phyloP scores from a whole-genome alignment of 2,888 invertebrate species.

The Phalera bucephala region DNA sequence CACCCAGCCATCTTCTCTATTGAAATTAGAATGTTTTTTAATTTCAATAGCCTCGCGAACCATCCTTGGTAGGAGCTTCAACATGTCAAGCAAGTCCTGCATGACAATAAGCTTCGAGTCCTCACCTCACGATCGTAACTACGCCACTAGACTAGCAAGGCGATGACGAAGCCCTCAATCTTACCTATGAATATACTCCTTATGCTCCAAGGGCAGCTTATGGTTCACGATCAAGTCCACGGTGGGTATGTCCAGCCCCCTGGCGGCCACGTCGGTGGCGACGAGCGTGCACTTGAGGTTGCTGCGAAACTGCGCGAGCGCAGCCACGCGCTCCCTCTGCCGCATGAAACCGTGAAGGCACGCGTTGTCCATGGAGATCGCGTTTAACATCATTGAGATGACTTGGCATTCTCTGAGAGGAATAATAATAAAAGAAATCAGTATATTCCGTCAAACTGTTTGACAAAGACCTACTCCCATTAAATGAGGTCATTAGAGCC shows the following conservation, averaged over 20 bases:
- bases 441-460: too few relatives aligned
- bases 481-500: too few relatives aligned
- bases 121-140: too few relatives aligned
- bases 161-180: too few relatives aligned
- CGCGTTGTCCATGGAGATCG: constrained; percentile 94
- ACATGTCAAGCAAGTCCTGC: too few relatives aligned
- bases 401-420: constrained; percentile 93
- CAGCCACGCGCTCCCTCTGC: constrained; percentile 92
- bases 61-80: too few relatives aligned
- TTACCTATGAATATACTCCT: constrained; percentile 96
- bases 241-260: constrained; percentile 98
- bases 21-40: too few relatives aligned
- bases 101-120: too few relatives aligned
- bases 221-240: constrained; percentile 98
- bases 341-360: constrained; percentile 97
- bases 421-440: neutral
- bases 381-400: constrained; percentile 93
- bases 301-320: constrained; percentile 95
- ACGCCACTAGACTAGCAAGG: too few relatives aligned
- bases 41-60: too few relatives aligned
- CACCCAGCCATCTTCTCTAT: too few relatives aligned
- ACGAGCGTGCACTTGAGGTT: constrained; percentile 94
- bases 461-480: too few relatives aligned
- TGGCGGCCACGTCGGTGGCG: constrained; percentile 98
- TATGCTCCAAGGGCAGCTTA: constrained; percentile 93